A percentile compares a stretch with the other conserved stretches of the same genome.
phyloP scores from a whole-genome alignment of 2,888 invertebrate genomes.

The Microchrysa polita region DNA sequence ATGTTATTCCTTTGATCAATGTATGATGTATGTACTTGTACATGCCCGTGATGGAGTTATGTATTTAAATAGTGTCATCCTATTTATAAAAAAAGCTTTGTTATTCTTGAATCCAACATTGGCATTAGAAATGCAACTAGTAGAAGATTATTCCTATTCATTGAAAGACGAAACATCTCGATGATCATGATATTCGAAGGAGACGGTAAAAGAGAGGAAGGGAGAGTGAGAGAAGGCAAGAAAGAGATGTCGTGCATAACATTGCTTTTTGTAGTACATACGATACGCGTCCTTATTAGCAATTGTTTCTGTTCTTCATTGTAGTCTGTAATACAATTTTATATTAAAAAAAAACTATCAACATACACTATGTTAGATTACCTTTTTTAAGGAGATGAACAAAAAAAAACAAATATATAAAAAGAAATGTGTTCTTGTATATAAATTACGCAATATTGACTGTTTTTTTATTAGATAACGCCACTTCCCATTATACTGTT shows the following conservation, averaged over 20 bases:
- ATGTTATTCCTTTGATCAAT: background rate
- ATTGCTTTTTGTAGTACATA: slow-evolving; percentile 32
- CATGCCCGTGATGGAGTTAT: background rate
- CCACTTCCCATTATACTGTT: background rate
- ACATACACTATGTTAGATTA: slow-evolving; percentile 21
- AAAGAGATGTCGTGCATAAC: background rate
- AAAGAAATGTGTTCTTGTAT: slow-evolving; percentile 26
- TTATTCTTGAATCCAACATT: background rate
- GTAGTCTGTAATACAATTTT: slow-evolving; percentile 40
- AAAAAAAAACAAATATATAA: slow-evolving; percentile 39
- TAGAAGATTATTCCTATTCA: slow-evolving; percentile 2
- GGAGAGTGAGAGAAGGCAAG: too few species aligned
- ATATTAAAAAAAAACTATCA: slow-evolving; percentile 31
- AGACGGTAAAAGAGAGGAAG: too few species aligned
- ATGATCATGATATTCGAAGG: background rate
- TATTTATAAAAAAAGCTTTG: background rate
- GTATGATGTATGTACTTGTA: too few species aligned
- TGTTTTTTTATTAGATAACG: background rate
- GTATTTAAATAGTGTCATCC: background rate
- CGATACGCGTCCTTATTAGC: slow-evolving; percentile 19
- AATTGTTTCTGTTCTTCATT: slow-evolving; percentile 36
- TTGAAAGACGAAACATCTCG: too few species aligned
- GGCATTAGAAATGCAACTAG: background rate
- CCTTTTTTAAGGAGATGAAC: slow-evolving; percentile 31
- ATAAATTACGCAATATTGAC: background rate